Conservation (phyloP, 1,140 invertebrate genomes). For the Hetaerina americana region DNA sequence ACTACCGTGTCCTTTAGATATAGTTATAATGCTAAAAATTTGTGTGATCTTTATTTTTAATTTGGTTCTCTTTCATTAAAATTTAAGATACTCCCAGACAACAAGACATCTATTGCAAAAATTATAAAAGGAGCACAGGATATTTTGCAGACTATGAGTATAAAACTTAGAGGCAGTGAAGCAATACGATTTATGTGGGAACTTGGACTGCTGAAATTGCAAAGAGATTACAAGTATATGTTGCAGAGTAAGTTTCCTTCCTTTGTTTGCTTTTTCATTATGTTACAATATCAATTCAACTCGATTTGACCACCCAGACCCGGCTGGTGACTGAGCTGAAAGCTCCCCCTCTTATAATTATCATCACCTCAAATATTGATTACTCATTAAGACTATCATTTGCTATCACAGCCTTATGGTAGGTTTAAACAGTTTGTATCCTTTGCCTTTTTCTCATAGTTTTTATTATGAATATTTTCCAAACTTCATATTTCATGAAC, state of each 20-base stretch:
- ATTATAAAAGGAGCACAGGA: background rate
- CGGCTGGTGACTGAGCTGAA: background rate
- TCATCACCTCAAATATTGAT: background rate
- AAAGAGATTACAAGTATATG: background rate
- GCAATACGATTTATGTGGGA: background rate
- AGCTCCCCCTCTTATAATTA: background rate
- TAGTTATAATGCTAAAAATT: background rate
- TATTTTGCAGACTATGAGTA: background rate
- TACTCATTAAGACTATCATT: background rate
- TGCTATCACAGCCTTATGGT: background rate
- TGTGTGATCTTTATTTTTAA: background rate
- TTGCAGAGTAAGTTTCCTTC: background rate
- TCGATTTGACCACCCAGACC: background rate
- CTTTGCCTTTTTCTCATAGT: background rate
- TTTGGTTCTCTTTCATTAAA: background rate
- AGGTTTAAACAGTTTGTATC: background rate
- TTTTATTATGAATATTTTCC: background rate
- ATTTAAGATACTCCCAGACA: background rate
- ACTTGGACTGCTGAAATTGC: background rate
- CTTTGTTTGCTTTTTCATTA: background rate
- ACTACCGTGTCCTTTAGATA: background rate
- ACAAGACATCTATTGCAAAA: background rate
- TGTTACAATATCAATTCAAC: background rate
- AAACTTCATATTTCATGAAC: background rate
- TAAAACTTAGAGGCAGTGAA: background rate